Evolutionary conservation across 92 coral and sea anemone genomes (phyloP).

Genomic region (Ricordea florida): DNA sequence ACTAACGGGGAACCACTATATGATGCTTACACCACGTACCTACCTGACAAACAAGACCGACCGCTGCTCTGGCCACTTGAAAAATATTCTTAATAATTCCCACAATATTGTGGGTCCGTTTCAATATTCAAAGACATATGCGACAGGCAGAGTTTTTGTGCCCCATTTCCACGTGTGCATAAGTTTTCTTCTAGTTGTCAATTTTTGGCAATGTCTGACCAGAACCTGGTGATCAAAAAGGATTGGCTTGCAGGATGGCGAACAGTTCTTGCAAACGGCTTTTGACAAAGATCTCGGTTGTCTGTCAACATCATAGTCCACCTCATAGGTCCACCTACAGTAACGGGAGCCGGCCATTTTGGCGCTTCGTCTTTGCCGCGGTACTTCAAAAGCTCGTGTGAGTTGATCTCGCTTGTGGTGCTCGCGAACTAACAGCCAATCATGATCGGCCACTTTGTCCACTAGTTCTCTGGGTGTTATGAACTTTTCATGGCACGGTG

Average conservation of each 20-base stretch:
- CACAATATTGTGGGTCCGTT: too few relatives aligned
- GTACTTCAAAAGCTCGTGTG: not conserved
- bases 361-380: not conserved
- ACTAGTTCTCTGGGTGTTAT: conserved; percentile 13
- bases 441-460: not conserved
- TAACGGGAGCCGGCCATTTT: not conserved
- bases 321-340: conserved; percentile 18
- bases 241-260: conserved; percentile 44
- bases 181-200: not conserved
- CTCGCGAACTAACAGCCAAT: conserved; percentile 6
- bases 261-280: conserved; percentile 39
- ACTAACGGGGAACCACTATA: too few relatives aligned
- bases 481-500: not conserved
- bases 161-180: conserved; percentile 71
- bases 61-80: too few relatives aligned
- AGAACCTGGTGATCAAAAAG: conserved; percentile 50
- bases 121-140: conserved; percentile 43
- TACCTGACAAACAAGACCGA: too few relatives aligned
- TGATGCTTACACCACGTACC: too few relatives aligned
- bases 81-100: too few relatives aligned
- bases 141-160: conserved; percentile 44
- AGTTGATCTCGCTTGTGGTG: not conserved
- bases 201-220: conserved; percentile 35
- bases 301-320: conserved; percentile 11
- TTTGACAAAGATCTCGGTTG: conserved; percentile 38